Evolutionary conservation across 2,113 vertebrate species (phyloP).

Genomic region (Prunella fulvescens): DNA sequence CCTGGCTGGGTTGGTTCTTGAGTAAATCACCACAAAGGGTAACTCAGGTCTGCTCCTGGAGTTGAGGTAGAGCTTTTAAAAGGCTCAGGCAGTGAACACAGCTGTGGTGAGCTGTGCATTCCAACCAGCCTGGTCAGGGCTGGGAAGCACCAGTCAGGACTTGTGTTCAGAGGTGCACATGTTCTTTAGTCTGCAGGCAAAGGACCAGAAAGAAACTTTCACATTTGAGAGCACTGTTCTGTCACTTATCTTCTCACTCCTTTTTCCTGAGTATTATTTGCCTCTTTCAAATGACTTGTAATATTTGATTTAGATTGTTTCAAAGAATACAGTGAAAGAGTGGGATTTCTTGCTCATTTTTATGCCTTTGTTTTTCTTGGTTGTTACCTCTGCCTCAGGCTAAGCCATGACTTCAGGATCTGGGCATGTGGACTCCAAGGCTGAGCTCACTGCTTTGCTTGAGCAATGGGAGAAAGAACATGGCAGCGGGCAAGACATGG

Average conservation of each 20-base stretch:
- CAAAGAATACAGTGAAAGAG: background rate
- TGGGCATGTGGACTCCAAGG: conserved; percentile 92
- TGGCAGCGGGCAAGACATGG: conserved; percentile 88
- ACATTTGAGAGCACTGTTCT: background rate
- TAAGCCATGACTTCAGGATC: conserved; percentile 84
- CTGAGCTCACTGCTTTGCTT: conserved; percentile 92
- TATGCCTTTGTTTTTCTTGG: background rate
- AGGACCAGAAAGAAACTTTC: background rate
- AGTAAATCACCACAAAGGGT: background rate
- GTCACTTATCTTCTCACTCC: background rate
- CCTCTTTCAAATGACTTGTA: background rate
- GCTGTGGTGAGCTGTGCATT: background rate
- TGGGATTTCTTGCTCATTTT: background rate
- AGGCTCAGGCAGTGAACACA: background rate
- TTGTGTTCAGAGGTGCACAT: background rate
- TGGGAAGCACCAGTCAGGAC: background rate
- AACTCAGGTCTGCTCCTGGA: background rate
- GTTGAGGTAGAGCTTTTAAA: background rate
- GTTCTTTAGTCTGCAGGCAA: background rate
- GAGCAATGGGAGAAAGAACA: conserved; percentile 98
- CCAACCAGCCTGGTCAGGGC: background rate
- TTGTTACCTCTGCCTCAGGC: conserved; percentile 56
- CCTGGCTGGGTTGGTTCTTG: background rate
- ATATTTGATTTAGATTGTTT: background rate
- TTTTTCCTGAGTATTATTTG: background rate